Base-by-base conservation (phyloP, 2,113 vertebrate genomes). In the Heterotilapia buettikoferi region DNA sequence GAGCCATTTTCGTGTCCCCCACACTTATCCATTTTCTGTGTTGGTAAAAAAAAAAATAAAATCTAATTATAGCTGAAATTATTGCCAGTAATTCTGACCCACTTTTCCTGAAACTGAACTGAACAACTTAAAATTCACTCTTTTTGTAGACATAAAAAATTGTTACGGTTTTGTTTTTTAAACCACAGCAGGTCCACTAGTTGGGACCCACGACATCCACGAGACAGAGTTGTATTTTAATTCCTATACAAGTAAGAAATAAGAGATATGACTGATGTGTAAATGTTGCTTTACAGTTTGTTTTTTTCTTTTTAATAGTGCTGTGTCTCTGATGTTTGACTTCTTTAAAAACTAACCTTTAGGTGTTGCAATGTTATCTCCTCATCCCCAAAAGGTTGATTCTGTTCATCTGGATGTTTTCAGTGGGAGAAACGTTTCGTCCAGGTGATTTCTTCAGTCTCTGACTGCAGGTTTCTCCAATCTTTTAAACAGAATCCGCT, bases 211-310 rank as follows among this genome's bases (percentile, higher is more conserved):
- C 2, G 7, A 1, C 2, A 2, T 56, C 54, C 21, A 56, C 12
- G 11, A 24, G 3, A 24, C 54, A 5, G 52, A 53, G 5, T 21
- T 10, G 40, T 2, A 10, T 45, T 45, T 73, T 1, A 26, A 76
- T 47, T 76, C 40, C 6, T 47, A 0, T 18, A 47, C 0, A 29
- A 0, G 21, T 76, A 5, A n/a, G 26, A 50, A 31, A 50, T 8
- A 1, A 19, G 43, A 78, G 43, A 31, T 0, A 8, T 78, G 9
- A 78, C 24, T 31, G 9, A 1, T n/a, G 24, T 31, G 3, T 4
- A 47, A 31, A 29, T 76, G 9, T 76, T 47, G 40, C 43, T 76
- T 26, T 31, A 76, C 43, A 7, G 24, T 26, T 71, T 5, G 4
- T 7, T 43, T 43, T 9, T 9, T 66, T 29, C 21, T 71, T 26